phyloP scores from a whole-genome alignment of 1,140 invertebrate species.

The Philopotamus ludificatus region DNA sequence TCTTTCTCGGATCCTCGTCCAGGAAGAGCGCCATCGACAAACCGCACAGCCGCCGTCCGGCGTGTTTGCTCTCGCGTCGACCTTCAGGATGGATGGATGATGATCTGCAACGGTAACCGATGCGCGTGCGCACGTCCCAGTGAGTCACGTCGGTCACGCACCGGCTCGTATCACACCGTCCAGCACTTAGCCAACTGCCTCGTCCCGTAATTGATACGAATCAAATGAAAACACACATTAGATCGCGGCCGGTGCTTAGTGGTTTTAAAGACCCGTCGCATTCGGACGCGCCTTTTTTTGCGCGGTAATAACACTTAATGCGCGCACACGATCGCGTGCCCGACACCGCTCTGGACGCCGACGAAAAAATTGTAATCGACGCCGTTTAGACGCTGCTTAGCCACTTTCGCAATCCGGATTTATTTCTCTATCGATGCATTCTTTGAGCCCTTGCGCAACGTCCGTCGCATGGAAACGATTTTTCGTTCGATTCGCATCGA shows the following conservation, averaged over 20 bases:
- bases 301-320: not conserved
- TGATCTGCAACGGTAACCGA: not conserved
- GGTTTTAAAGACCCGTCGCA: not conserved
- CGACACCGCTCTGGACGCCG: too few relatives aligned
- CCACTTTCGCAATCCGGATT: too few relatives aligned
- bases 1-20: too few relatives aligned
- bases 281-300: not conserved
- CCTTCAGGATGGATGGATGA: not conserved
- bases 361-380: too few relatives aligned
- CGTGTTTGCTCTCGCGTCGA: too few relatives aligned
- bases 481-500: too few relatives aligned
- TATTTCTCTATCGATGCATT: too few relatives aligned
- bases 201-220: not conserved
- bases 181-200: not conserved
- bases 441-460: too few relatives aligned
- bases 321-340: not conserved
- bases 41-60: too few relatives aligned
- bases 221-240: not conserved
- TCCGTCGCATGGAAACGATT: too few relatives aligned
- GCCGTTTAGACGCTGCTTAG: too few relatives aligned
- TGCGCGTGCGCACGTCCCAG: not conserved
- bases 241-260: not conserved
- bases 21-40: too few relatives aligned
- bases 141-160: not conserved
- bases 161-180: not conserved